These are phyloP conservation scores for Linnaemya vulpina DNA, from an alignment of 2,888 invertebrate species.

Conservation along the genomic window DNA sequence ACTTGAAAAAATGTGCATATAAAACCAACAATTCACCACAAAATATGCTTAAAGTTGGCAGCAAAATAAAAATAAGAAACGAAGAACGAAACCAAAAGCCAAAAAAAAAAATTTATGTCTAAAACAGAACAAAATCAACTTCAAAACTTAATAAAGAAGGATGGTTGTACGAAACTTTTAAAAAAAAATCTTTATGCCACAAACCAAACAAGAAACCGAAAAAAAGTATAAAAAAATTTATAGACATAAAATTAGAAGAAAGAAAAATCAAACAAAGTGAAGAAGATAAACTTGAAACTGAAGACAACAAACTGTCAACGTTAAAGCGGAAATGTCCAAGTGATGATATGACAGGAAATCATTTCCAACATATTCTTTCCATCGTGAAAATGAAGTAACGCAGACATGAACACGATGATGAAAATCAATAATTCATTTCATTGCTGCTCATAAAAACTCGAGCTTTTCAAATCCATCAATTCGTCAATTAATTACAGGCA, in stretches of 20 bases:
- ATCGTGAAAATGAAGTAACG: not conserved
- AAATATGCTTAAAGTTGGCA: constrained; percentile 29
- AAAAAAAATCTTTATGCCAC: not conserved
- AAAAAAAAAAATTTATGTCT: not conserved
- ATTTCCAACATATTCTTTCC: not conserved
- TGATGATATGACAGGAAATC: not conserved
- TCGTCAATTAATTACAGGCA: no score
- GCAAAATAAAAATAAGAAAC: no score
- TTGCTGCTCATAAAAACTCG: no score
- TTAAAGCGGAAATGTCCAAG: constrained; percentile 20
- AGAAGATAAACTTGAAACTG: constrained; percentile 17
- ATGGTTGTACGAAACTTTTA: not conserved
- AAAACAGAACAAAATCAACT: constrained; percentile 4
- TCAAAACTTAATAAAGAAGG: not conserved
- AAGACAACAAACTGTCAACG: constrained; percentile 55
- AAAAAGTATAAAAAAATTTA: constrained; percentile 28
- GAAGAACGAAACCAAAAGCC: not conserved
- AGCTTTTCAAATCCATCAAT: no score
- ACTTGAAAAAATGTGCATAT: not conserved
- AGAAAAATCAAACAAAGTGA: not conserved
- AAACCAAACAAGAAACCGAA: constrained; percentile 24
- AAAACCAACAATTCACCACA: constrained; percentile 31
- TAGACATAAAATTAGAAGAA: not conserved
- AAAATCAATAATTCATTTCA: no score
- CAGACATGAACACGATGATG: not conserved